Percentiles rank a stretch among this genome's conserved stretches.
phyloP scores from a whole-genome alignment of 2,888 invertebrate genomes.

The Heliconius hortense region DNA sequence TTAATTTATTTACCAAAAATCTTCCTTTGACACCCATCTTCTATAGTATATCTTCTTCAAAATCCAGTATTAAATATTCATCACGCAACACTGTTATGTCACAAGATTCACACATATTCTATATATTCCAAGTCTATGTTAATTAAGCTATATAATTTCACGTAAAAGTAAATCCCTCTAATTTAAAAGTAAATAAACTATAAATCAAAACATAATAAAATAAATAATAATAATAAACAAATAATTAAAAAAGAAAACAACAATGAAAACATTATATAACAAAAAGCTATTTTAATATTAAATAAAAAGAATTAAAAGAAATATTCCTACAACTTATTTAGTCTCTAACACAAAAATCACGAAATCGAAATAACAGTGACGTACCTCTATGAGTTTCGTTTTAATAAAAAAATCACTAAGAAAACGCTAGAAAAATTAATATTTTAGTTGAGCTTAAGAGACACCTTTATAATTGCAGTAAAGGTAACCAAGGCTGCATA shows the following conservation, averaged over 20 bases:
- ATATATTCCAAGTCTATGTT: not conserved
- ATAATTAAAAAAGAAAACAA: not conserved
- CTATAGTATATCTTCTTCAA: slow-evolving; percentile 13
- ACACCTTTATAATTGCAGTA: slow-evolving; percentile 17
- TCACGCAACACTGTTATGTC: slow-evolving; percentile 12
- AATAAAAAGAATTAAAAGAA: too few relatives aligned
- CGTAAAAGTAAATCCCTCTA: slow-evolving; percentile 8
- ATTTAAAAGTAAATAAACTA: not conserved
- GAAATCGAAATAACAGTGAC: not conserved
- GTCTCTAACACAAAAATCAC: not conserved
- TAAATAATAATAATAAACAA: not conserved
- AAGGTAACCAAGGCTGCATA: slow-evolving; percentile 11
- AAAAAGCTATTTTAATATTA: too few relatives aligned
- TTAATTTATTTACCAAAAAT: slow-evolving; percentile 62
- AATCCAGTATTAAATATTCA: slow-evolving; percentile 12
- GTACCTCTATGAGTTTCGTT: not conserved
- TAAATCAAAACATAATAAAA: not conserved
- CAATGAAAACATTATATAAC: not conserved
- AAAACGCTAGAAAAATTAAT: not conserved
- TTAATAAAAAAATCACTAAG: not conserved
- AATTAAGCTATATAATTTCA: not conserved
- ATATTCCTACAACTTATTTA: not conserved
- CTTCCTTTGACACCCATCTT: slow-evolving; percentile 69
- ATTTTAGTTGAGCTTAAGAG: not conserved
- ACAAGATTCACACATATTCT: slow-evolving; percentile 4